Base-by-base conservation (phyloP, 2,888 invertebrate genomes). In the Stomorhina lunata region DNA sequence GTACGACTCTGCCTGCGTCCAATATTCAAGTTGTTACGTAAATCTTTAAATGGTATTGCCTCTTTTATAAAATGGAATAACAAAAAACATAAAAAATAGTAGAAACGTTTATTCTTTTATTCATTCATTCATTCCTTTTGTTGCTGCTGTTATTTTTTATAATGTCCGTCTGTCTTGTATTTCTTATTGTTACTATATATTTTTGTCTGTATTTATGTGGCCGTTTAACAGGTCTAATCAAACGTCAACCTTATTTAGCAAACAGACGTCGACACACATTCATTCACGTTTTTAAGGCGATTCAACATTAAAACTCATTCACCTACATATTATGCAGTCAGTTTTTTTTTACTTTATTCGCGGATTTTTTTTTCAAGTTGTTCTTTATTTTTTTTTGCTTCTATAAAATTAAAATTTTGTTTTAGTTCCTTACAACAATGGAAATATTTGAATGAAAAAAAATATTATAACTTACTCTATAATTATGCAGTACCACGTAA, bases 241-340 rank as follows among this genome's bases (percentile, higher is more conserved):
- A 68, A 81, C 57, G 76, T 76, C 76, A 81, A 59, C 80, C 76
- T 66, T 81, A 71, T 76, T 71, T 76, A 53, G 77, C 25, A 20
- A 34, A 27, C 40, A 53, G 55, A 72, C 66, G 27, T 68, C 66
- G 72, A 68, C 77, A 77, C 50, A 77, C 50, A 81, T 81, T 59
- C 55, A 45, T 77, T 71, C 66, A 63, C 71, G 57, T 77, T 77
- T 76, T 75, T 53, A 37, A 66, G 66, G 65, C 34, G 69, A 57
- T 37, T 69, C 32, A 37, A 45, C 32, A 29, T 63, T 66, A 9
- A 48, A 66, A 59, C 34, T 43, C 48, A 34, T 81, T 81, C 77
- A 81, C 81, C 77, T 81, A 81, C 81, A 81, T 77, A 63, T 81
- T 77, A 77, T 81, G 66, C 72, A 81, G 77, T 81, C 43, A 34